Conservation (phyloP, 2,113 vertebrate species). For the Isichthys henryi region DNA sequence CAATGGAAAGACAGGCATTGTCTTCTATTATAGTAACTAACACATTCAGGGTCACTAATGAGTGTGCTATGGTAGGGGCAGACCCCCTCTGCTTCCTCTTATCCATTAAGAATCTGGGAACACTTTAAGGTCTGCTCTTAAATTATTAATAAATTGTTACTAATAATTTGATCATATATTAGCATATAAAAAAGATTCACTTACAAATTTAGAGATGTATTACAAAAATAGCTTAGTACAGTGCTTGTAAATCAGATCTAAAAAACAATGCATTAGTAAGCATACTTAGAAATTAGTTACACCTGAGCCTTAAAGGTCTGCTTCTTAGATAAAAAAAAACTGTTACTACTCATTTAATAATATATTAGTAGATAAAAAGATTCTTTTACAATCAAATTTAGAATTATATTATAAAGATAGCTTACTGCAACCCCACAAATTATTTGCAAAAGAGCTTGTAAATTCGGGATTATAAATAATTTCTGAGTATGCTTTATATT, state of each 20-base stretch:
- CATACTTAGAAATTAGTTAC: background rate
- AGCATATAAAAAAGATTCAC: background rate
- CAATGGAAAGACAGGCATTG: background rate
- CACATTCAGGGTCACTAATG: background rate
- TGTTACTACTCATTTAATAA: background rate
- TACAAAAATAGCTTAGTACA: background rate
- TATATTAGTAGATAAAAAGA: background rate
- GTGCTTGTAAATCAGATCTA: background rate
- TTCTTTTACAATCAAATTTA: background rate
- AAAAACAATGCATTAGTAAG: background rate
- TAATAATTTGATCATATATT: background rate
- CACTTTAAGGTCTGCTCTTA: background rate
- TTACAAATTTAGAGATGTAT: background rate
- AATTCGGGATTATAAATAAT: background rate
- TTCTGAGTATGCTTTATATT: background rate
- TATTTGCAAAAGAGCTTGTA: background rate
- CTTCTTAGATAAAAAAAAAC: background rate
- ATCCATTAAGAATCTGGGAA: background rate
- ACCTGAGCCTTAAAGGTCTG: background rate
- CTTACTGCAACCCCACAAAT: background rate
- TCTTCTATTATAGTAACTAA: background rate
- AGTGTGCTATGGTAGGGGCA: background rate
- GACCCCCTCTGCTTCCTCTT: background rate
- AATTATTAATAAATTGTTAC: background rate
- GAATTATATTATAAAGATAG: background rate